Conservation (phyloP, 64 coral and sea anemone genomes). For the Porites australiensis region DNA sequence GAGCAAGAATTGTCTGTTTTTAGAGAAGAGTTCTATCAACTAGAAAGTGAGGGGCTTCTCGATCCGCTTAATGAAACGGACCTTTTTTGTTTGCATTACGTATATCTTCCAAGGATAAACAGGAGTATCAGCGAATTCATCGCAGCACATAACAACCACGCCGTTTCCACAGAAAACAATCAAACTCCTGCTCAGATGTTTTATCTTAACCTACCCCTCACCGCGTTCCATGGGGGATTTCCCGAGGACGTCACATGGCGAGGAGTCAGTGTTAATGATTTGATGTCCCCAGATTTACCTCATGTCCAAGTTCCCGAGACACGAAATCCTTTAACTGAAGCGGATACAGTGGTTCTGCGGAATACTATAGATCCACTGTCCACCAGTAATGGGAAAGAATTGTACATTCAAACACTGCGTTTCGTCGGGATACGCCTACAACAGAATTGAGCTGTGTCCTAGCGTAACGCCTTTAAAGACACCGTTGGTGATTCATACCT, state of each 20-base stretch:
- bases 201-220: constrained; percentile 8
- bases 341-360: background rate
- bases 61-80: constrained; percentile 73
- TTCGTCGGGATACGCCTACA: background rate
- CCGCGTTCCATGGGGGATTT: background rate
- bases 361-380: background rate
- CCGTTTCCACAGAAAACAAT: constrained; percentile 49
- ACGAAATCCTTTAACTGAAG: background rate
- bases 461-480: too few species aligned
- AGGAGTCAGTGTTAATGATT: background rate
- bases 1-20: constrained; percentile 40
- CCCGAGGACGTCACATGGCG: background rate
- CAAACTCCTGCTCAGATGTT: constrained; percentile 62
- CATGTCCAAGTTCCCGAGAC: constrained; percentile 21
- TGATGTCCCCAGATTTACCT: background rate
- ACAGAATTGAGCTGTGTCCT: background rate
- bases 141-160: constrained; percentile 72
- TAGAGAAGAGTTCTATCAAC: constrained; percentile 54
- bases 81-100: constrained; percentile 70
- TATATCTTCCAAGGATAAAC: constrained; percentile 74
- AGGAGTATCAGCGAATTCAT: constrained; percentile 51
- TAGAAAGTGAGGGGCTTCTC: constrained; percentile 50
- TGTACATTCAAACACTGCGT: background rate
- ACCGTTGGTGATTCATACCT: too few species aligned
- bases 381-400: background rate